Evolutionary conservation across 2,888 invertebrate species (phyloP).

Genomic region (Ennomos quercinarius): DNA sequence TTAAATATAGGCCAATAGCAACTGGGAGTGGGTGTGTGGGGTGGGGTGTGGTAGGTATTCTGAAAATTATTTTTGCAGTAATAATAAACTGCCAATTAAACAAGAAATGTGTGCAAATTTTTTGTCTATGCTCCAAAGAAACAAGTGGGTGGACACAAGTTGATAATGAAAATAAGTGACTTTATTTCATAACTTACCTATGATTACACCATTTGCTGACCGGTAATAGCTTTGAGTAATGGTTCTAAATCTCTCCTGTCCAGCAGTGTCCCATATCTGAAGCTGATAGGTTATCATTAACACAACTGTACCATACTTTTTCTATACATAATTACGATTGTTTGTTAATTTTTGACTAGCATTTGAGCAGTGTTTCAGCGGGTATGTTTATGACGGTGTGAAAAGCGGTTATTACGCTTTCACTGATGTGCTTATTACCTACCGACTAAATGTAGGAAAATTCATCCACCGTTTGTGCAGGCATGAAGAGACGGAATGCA

Average conservation of each 20-base stretch:
- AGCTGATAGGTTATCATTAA: constrained; percentile 80
- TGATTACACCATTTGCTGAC: constrained; percentile 98
- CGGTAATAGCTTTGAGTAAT: constrained; percentile 99
- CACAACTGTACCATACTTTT: too few species aligned
- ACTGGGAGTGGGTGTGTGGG: too few species aligned
- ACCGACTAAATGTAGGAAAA: background rate
- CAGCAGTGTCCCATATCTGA: constrained; percentile 99
- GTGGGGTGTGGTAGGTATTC: too few species aligned
- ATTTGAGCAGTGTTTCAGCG: too few species aligned
- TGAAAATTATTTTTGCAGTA: too few species aligned
- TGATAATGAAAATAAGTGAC: background rate
- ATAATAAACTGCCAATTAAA: too few species aligned
- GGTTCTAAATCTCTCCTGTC: constrained; percentile 97
- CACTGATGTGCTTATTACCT: constrained; percentile 2
- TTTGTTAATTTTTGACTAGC: too few species aligned
- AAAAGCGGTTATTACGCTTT: constrained; percentile 11
- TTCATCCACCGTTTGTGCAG: background rate
- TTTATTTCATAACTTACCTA: constrained; percentile 83
- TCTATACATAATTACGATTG: too few species aligned
- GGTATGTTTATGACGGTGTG: too few species aligned
- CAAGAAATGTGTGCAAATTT: too few species aligned
- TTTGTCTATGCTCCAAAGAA: too few species aligned
- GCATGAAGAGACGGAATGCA: constrained; percentile 16
- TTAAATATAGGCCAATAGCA: too few species aligned
- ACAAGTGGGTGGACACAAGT: background rate